Evolutionary conservation across 2,888 invertebrate species (phyloP), one percentile per base, ranked within the genome.

Genomic region (Platynereis dumerilii): DNA sequence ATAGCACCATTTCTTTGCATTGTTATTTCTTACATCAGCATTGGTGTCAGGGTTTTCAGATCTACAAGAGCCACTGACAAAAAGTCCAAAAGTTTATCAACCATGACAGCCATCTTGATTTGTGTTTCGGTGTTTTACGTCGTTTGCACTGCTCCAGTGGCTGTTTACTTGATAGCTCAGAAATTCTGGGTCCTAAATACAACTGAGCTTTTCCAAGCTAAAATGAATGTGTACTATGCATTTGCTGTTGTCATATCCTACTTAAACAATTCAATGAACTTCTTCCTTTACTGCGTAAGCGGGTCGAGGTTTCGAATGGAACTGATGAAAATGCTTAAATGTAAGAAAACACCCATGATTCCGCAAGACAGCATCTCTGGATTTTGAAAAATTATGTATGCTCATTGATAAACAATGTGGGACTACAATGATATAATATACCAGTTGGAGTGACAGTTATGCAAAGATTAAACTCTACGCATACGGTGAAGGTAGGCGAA

Each of bases 241-340:
- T 3, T 48, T 10, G 48, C 22, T 3, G 3, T 7, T n/a, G 17
- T 48, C 7, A 5, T 48, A n/a, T 20, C 22, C 3, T 48, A 48
- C 48, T 48, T 48, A 3, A 48, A 48, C 17, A 48, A 48, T n/a
- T n/a, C 48, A 20, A 48, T n/a, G n/a, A 48, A 48, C 22, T 48
- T 48, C 48, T 48, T 48, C 22, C 48, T 48, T n/a, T 48, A 48
- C 22, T 48, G 48, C n/a, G 7, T 48, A 3, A 48, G 48, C 17
- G 48, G 48, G 5, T n/a, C 48, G 17, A 48, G 48, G 22, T 48
- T 48, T 22, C 5, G 48, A n/a, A 48, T 10, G 17, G 20, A 48
- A 22, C n/a, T 48, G 48, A n/a, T 48, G 12, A 34, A 34, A 12
- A 34, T 34, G 34, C 12, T 34, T 34, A 12, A 12, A 7, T 5